Evolutionary conservation across 2,888 invertebrate genomes (phyloP), one percentile per base, ranked within the genome.

Genomic region (Noctua janthe): DNA sequence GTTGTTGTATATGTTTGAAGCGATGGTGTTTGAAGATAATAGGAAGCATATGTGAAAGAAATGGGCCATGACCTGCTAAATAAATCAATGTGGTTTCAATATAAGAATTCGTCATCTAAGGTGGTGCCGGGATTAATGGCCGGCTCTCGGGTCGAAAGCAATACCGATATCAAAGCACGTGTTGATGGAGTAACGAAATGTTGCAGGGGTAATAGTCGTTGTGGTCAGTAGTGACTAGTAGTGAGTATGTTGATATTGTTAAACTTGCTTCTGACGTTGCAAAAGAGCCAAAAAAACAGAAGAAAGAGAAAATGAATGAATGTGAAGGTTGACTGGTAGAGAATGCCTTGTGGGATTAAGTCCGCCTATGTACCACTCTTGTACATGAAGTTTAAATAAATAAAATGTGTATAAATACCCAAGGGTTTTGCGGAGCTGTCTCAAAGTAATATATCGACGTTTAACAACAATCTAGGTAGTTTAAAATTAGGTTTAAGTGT

Each of bases 91-190:
- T 59, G 1, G 11, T 59, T 2, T 56, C 23, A 23, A n/a, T 5
- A 59, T 56, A 23, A 23, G 1, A 94, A 95, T 95, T 94, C 94
- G 95, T 95, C 94, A 95, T 54, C 2, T 3, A 20, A 91, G 88
- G 87, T 91, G 93, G 92, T 92, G 91, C 87, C 89, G 83, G 93
- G 93, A 95, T 95, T 94, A 94, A 95, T 95, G 92, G 92, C 2
- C 20, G 11, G 4, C 29, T 1, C 39, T 90, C 89, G 89, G 96
- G 96, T 96, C 96, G 95, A 94, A 96, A 96, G 96, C 96, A 96
- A 95, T 85, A 84, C 92, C 96, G 87, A 90, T 92, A 94, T 95
- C 95, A 95, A 96, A 95, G 95, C 77, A 85, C 84, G 84, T 87
- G 84, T 85, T 66, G 39, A 20, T 66, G 11, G 1, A 39, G 66